phyloP scores from a whole-genome alignment of 2,113 vertebrate species.

The Microtus ochrogaster region DNA sequence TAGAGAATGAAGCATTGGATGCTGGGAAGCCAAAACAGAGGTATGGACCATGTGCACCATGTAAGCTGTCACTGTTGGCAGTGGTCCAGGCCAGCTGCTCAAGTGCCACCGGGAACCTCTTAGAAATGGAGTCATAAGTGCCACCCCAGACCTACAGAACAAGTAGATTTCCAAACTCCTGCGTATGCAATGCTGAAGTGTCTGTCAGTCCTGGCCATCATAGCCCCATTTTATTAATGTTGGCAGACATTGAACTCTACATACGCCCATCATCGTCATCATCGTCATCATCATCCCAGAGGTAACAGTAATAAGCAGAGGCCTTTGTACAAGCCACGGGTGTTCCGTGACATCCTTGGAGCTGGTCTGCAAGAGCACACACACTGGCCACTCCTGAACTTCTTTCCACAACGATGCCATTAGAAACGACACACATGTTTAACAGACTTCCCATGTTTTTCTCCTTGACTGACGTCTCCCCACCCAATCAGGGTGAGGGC shows the following conservation, averaged over 20 bases:
- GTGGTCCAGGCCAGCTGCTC: neutral
- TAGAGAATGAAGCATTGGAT: neutral
- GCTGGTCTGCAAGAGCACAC: neutral
- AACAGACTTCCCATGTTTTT: slow-evolving; percentile 88
- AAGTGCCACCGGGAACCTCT: neutral
- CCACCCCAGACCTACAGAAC: neutral
- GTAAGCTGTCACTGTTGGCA: neutral
- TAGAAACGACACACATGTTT: slow-evolving; percentile 86
- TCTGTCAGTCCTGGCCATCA: neutral
- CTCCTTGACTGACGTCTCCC: slow-evolving; percentile 85
- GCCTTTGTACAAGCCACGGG: too few species aligned
- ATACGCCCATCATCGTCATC: too few species aligned
- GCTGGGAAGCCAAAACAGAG: neutral
- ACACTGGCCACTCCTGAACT: slow-evolving; percentile 62
- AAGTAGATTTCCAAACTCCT: neutral
- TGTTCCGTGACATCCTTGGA: neutral
- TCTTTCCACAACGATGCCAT: slow-evolving; percentile 84
- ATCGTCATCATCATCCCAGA: too few species aligned
- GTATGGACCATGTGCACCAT: neutral
- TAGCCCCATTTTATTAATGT: neutral
- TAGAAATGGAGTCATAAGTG: neutral
- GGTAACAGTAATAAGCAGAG: neutral
- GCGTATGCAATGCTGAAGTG: accelerated
- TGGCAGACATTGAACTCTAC: neutral
- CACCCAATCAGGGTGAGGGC: slow-evolving; percentile 83